These are phyloP conservation scores for Pseudoips prasinana DNA, from an alignment of 2,888 invertebrate species.

Conservation along the genomic window DNA sequence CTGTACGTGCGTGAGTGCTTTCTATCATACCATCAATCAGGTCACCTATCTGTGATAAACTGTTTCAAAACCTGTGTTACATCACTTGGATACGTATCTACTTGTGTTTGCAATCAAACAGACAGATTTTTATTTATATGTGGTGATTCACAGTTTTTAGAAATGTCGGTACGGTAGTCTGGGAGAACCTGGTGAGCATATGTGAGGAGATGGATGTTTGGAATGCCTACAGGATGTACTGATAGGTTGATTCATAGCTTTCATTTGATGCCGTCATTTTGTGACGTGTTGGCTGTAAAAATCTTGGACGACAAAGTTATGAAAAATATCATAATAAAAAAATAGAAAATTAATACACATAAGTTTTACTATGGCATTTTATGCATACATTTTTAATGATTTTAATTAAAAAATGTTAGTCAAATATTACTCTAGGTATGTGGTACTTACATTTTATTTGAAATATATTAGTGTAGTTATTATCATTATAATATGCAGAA, in stretches of 20 bases:
- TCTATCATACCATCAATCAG: slow-evolving; percentile 9
- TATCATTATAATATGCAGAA: too few species aligned
- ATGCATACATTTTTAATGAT: too few species aligned
- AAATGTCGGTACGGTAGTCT: slow-evolving; percentile 35
- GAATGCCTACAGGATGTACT: slow-evolving; percentile 51
- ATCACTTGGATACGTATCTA: too few species aligned
- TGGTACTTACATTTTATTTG: too few species aligned
- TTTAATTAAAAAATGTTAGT: too few species aligned
- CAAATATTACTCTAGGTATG: too few species aligned
- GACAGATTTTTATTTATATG: neutral
- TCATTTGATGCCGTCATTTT: slow-evolving; percentile 8
- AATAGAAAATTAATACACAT: too few species aligned
- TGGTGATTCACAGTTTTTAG: slow-evolving; percentile 54
- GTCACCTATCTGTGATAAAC: neutral
- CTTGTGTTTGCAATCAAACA: neutral
- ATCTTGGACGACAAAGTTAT: too few species aligned
- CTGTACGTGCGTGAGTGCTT: slow-evolving; percentile 4
- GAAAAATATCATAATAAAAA: too few species aligned
- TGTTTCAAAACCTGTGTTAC: neutral
- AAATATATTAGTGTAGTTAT: too few species aligned
- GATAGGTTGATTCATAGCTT: slow-evolving; percentile 34
- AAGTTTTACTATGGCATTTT: too few species aligned
- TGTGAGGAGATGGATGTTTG: slow-evolving; percentile 41
- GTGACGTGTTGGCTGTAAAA: too few species aligned
- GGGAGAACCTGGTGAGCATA: slow-evolving; percentile 43